Percentiles rank a stretch among this genome's conserved stretches.
Evolutionary conservation across 2,113 vertebrate genomes (phyloP).

Genomic region (Carassius carassius): DNA sequence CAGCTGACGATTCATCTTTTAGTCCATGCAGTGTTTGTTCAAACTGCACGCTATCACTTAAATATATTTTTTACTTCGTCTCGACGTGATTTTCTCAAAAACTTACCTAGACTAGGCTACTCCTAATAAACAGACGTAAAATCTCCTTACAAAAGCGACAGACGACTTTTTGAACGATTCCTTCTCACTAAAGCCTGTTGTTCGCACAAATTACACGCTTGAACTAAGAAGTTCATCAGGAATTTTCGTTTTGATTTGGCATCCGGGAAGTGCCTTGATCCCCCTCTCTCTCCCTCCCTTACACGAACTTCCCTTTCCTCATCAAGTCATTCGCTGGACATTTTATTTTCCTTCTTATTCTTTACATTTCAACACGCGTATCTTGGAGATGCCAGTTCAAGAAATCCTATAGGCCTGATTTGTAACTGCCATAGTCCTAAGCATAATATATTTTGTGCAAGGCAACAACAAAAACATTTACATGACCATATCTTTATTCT

Average conservation of each 20-base stretch:
- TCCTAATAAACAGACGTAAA: background rate
- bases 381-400: slow-evolving; percentile 10
- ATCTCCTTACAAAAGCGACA: background rate
- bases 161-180: background rate
- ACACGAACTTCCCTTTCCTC: slow-evolving; percentile 80
- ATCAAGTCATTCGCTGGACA: slow-evolving; percentile 73
- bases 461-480: background rate
- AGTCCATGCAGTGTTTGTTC: background rate
- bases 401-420: slow-evolving; percentile 14
- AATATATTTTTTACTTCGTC: background rate
- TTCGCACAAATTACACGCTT: slow-evolving; percentile 47
- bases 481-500: background rate
- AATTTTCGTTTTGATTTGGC: slow-evolving; percentile 82
- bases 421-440: background rate
- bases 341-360: slow-evolving; percentile 64
- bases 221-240: slow-evolving; percentile 74
- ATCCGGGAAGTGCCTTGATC: slow-evolving; percentile 86
- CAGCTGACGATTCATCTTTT: background rate
- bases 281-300: slow-evolving; percentile 65
- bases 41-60: slow-evolving; percentile 8
- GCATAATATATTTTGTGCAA: background rate
- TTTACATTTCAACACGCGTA: slow-evolving; percentile 25
- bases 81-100: background rate
- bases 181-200: slow-evolving; percentile 8
- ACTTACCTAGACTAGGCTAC: background rate